phyloP scores from a whole-genome alignment of 2,888 invertebrate species.

The Zelleria hepariella region DNA sequence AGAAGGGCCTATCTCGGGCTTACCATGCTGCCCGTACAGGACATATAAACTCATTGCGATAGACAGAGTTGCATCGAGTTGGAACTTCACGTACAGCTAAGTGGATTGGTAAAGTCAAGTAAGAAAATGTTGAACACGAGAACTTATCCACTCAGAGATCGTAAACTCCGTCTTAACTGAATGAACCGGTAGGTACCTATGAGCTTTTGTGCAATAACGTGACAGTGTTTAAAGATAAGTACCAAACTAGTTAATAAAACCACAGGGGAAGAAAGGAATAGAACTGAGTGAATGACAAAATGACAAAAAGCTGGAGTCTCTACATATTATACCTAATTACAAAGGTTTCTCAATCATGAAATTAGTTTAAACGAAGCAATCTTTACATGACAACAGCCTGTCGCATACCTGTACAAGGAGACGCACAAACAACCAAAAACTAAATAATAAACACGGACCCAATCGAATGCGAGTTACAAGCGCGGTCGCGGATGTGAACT shows the following conservation, averaged over 20 bases:
- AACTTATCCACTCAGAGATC: conserved; percentile 1
- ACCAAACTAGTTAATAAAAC: not conserved
- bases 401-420: too few species aligned
- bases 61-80: not conserved
- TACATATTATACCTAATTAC: too few species aligned
- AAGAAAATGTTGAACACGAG: conserved; percentile 4
- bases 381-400: too few species aligned
- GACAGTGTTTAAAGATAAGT: not conserved
- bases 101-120: not conserved
- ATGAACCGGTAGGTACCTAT: not conserved
- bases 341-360: too few species aligned
- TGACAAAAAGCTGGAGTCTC: too few species aligned
- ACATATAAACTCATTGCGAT: not conserved
- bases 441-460: not conserved
- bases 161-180: conserved; percentile 2
- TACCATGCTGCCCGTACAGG: too few species aligned
- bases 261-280: too few species aligned
- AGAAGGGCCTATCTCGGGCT: too few species aligned
- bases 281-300: too few species aligned
- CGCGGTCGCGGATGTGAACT: not conserved
- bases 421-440: not conserved
- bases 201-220: too few species aligned
- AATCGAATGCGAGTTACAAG: not conserved
- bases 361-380: too few species aligned
- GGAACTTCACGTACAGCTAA: not conserved